Evolutionary conservation across 2,888 invertebrate species (phyloP), one percentile per base, ranked within the genome.

Genomic region (Eristalinus aeneus): DNA sequence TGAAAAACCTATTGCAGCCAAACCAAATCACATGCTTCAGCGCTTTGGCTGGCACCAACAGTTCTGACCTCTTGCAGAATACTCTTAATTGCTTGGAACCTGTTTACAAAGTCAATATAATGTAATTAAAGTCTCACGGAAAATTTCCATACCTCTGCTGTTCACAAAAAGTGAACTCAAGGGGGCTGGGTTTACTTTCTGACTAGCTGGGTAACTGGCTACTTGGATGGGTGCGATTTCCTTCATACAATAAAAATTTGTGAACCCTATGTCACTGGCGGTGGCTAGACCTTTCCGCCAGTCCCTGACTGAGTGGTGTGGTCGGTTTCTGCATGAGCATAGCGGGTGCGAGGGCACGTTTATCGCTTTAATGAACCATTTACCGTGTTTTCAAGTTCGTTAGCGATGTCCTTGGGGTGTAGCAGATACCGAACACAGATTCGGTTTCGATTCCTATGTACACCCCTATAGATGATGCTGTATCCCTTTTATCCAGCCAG

Each of bases 361-460:
- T 82, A 86, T 78, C 61, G 86, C 82, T 86, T 86, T 74, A 86
- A 86, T 86, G 86, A 86, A 86, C 82, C 86, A 82, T 86, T 86
- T 82, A 74, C 82, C 34, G 73, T 86, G 77, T 74, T 86, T 86
- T 86, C 82, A 82, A 86, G 86, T 86, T 86, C 86, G 86, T 86
- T 86, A 86, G 82, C 82, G 74, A 86, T 86, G 82, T 81, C 82
- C 82, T 82, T 82, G 82, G 77, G 82, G 74, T 65, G 46, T 77
- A 61, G 63, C 65, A 74, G 67, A 75, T 68, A 73, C 71, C 23
- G 58, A 73, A 61, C 85, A 80, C 39, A 56, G 61, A 85, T 76
- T 80, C 71, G 46, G 46, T 79, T 80, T 46, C 65, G 71, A 74
- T 71, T 77, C 22, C n/a, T 53, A 67, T 34, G n/a, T 60, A 34